Conservation (phyloP, 2,888 invertebrate species). For the Onthophagus sagittarius region DNA sequence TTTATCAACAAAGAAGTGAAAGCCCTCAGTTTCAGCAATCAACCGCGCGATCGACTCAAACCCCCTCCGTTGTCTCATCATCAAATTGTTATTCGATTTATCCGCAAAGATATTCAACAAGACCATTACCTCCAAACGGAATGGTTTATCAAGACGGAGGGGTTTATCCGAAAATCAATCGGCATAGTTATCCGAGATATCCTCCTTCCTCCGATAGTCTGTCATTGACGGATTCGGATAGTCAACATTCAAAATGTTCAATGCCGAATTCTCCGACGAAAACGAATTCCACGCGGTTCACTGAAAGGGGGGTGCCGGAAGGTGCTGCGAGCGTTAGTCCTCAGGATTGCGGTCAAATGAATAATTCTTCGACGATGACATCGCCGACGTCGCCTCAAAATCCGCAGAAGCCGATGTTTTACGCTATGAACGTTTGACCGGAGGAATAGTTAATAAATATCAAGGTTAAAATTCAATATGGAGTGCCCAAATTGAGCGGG, state of each 20-base stretch:
- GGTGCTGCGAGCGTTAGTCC: slow-evolving; percentile 69
- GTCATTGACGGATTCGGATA: slow-evolving; percentile 42
- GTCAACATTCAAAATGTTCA: slow-evolving; percentile 41
- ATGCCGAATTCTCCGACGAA: slow-evolving; percentile 58
- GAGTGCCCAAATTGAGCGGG: not conserved
- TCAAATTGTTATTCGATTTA: slow-evolving; percentile 38
- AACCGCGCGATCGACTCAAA: slow-evolving; percentile 46
- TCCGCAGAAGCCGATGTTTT: slow-evolving; percentile 63
- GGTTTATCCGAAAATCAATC: slow-evolving; percentile 40
- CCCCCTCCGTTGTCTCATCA: slow-evolving; percentile 34
- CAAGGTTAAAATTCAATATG: slow-evolving; percentile 26
- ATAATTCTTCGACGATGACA: slow-evolving; percentile 44
- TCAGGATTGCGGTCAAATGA: slow-evolving; percentile 54
- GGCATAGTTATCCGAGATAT: slow-evolving; percentile 43
- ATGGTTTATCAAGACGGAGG: slow-evolving; percentile 37
- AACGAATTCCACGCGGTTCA: slow-evolving; percentile 38
- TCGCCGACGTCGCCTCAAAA: slow-evolving; percentile 53
- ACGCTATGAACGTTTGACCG: slow-evolving; percentile 85
- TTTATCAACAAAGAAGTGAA: slow-evolving; percentile 41
- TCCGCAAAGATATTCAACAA: slow-evolving; percentile 38
- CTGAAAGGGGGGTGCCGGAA: slow-evolving; percentile 69
- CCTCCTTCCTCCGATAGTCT: slow-evolving; percentile 37
- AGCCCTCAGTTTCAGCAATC: slow-evolving; percentile 44
- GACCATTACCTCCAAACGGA: slow-evolving; percentile 30
- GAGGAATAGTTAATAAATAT: slow-evolving; percentile 54